These are phyloP conservation scores for Passer montanus DNA, from an alignment of 2,113 vertebrate species.

Conservation along the genomic window DNA sequence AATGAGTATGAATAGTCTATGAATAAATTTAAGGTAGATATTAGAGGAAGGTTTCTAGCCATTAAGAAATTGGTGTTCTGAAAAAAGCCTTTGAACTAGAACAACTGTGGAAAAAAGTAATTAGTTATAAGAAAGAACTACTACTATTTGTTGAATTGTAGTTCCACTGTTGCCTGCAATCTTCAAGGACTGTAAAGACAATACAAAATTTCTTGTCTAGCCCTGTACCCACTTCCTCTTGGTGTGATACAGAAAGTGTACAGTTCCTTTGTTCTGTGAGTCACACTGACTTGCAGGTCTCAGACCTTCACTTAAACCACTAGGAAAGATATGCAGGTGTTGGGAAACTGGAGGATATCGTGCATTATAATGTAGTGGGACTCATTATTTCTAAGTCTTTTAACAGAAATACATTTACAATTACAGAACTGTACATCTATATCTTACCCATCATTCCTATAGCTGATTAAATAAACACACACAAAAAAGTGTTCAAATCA, in stretches of 20 bases:
- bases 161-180: neutral
- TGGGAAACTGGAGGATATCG: neutral
- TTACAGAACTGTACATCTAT: neutral
- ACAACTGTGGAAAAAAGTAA: neutral
- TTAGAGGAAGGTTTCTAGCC: neutral
- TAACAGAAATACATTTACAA: neutral
- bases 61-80: neutral
- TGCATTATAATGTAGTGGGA: neutral
- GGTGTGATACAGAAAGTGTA: neutral
- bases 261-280: neutral
- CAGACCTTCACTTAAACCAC: neutral
- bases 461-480: neutral
- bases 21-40: neutral
- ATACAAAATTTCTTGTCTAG: neutral
- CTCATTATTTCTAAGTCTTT: neutral
- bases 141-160: neutral
- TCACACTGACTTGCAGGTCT: neutral
- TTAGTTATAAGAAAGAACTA: neutral
- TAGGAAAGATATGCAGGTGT: neutral
- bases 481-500: neutral
- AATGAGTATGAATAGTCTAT: neutral
- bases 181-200: neutral
- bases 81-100: neutral
- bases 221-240: neutral
- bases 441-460: neutral